These are phyloP conservation scores for Holothuria glaberrima DNA, from an alignment of 35 echinoderm and acorn worm genomes.

Conservation along the genomic window DNA sequence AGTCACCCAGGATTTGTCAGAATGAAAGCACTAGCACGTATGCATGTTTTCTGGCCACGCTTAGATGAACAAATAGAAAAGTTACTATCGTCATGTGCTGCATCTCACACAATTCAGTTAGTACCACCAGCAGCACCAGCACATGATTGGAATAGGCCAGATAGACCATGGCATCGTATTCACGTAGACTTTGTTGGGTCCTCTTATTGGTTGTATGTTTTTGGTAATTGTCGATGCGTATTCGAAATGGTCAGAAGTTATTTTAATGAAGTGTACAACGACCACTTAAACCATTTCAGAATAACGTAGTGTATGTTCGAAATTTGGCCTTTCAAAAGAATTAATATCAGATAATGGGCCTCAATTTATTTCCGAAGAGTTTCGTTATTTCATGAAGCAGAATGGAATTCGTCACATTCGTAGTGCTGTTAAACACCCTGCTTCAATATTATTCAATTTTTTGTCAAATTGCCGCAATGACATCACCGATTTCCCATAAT, in stretches of 20 bases:
- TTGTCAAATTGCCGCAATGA: too few species aligned
- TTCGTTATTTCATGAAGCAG: constrained; percentile 16
- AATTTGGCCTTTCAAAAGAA: constrained; percentile 6
- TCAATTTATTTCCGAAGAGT: too few species aligned
- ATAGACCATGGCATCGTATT: background rate
- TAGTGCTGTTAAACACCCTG: constrained; percentile 24
- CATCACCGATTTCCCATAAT: too few species aligned
- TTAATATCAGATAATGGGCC: constrained; percentile 60
- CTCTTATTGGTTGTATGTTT: constrained; percentile 36
- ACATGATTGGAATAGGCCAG: constrained; percentile 27
- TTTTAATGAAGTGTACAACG: constrained; percentile 24
- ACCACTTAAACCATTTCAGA: background rate
- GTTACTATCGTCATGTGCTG: too few species aligned
- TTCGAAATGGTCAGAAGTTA: constrained; percentile 36
- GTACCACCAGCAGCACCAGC: background rate
- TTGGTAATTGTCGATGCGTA: background rate
- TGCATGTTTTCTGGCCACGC: too few species aligned
- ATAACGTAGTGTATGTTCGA: background rate
- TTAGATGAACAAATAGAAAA: too few species aligned
- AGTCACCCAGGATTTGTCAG: too few species aligned
- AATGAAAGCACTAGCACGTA: too few species aligned
- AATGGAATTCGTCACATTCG: too few species aligned
- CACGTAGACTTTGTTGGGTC: constrained; percentile 61
- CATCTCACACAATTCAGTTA: too few species aligned
- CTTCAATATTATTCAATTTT: too few species aligned